Conservation (phyloP, 2,113 vertebrate genomes). For the Antechinus stuartii region DNA sequence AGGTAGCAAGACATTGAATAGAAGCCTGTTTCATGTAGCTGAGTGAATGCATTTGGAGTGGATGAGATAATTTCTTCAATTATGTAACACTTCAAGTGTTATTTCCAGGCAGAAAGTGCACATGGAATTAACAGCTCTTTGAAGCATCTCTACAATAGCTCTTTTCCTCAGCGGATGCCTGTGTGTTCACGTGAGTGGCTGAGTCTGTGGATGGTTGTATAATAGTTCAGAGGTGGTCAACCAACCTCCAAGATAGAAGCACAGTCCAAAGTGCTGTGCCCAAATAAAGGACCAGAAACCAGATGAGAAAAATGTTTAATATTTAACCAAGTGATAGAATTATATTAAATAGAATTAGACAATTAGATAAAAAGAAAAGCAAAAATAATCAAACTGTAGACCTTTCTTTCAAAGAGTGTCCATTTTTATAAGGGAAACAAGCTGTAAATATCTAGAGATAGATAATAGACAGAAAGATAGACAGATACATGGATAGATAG, state of each 20-base stretch:
- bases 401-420: background rate
- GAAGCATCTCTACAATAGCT: background rate
- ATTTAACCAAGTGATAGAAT: background rate
- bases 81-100: background rate
- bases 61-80: slow-evolving; percentile 21
- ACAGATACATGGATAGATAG: no score
- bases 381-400: background rate
- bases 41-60: slow-evolving; percentile 4
- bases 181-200: background rate
- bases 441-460: background rate
- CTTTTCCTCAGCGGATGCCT: background rate
- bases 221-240: background rate
- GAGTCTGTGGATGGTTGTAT: background rate
- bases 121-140: background rate
- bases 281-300: background rate
- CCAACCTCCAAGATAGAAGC: background rate
- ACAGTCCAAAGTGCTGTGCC: background rate
- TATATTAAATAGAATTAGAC: background rate
- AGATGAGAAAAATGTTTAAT: background rate
- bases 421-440: background rate
- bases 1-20: background rate
- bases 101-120: slow-evolving; percentile 29
- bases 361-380: background rate
- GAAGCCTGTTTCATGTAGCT: background rate
- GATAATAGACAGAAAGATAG: background rate